These are phyloP conservation scores for Lissocephala sabroskyi DNA, from an alignment of 2,888 invertebrate species.

Conservation along the genomic window DNA sequence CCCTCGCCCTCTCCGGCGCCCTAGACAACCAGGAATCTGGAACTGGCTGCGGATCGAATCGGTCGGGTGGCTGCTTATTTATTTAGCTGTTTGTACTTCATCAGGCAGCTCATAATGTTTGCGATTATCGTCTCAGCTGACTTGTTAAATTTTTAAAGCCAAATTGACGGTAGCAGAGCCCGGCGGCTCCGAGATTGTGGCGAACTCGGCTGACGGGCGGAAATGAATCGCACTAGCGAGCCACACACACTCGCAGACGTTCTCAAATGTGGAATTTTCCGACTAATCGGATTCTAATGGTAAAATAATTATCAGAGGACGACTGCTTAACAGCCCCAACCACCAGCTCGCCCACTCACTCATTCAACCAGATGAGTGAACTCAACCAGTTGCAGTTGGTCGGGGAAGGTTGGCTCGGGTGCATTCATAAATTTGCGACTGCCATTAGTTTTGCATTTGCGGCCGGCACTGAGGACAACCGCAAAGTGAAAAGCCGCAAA, in stretches of 20 bases:
- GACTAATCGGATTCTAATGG: slow-evolving; percentile 72
- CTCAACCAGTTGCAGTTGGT: too few species aligned
- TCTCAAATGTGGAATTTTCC: slow-evolving; percentile 45
- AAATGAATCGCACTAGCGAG: slow-evolving; percentile 21
- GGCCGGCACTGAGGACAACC: slow-evolving; percentile 63
- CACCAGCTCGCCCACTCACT: too few species aligned
- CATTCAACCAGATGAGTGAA: too few species aligned
- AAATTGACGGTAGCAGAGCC: too few species aligned
- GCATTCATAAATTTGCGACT: slow-evolving; percentile 63
- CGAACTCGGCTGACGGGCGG: too few species aligned
- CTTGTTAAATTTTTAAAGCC: slow-evolving; percentile 31
- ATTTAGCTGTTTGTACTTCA: slow-evolving; percentile 54
- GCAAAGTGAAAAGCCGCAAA: slow-evolving; percentile 66
- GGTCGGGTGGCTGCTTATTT: slow-evolving; percentile 39
- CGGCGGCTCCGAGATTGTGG: too few species aligned
- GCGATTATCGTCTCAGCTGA: slow-evolving; percentile 38
- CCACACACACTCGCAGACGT: not conserved
- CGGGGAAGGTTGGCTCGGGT: slow-evolving; percentile 14
- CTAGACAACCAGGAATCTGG: not conserved
- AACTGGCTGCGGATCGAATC: not conserved
- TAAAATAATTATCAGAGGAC: slow-evolving; percentile 70
- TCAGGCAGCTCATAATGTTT: slow-evolving; percentile 49
- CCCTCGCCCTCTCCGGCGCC: not conserved
- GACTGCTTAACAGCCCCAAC: slow-evolving; percentile 39
- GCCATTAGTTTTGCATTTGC: slow-evolving; percentile 72